A percentile compares a stretch with the other conserved stretches of the same genome.
These are phyloP conservation scores for Drosophila pachea DNA, from an alignment of 1,140 invertebrate species.

Conservation along the genomic window DNA sequence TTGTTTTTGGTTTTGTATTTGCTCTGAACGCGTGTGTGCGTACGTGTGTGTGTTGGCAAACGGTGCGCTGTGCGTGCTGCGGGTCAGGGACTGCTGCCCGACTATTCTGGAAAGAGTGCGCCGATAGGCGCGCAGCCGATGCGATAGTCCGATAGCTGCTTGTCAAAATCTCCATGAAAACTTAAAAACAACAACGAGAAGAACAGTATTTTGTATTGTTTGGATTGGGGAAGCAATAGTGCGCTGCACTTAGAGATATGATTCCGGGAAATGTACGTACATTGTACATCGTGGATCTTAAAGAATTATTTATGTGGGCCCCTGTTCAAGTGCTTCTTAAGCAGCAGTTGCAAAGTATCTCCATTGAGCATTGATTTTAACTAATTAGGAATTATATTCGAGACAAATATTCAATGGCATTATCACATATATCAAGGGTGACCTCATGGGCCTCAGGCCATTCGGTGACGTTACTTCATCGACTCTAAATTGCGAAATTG, in stretches of 20 bases:
- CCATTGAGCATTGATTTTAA: no score
- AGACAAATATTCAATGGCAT: no score
- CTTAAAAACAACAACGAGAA: background rate
- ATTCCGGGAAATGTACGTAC: conserved; percentile 8
- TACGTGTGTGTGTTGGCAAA: conserved; percentile 6
- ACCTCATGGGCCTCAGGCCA: no score
- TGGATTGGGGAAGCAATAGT: background rate
- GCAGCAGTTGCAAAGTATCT: no score
- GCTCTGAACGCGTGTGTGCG: conserved; percentile 9
- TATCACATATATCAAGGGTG: no score
- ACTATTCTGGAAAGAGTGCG: conserved; percentile 11
- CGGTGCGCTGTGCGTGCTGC: conserved; percentile 5
- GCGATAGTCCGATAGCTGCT: conserved; percentile 14
- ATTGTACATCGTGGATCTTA: background rate
- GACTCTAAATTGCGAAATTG: no score
- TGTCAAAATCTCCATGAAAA: background rate
- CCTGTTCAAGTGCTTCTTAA: no score
- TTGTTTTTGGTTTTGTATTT: conserved; percentile 29
- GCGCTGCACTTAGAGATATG: conserved; percentile 2
- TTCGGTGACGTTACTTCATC: no score
- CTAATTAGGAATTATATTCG: no score
- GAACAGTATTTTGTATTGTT: conserved; percentile 8
- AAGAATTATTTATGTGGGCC: background rate
- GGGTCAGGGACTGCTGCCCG: conserved; percentile 19
- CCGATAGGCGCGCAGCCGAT: background rate